Percentiles rank a stretch among this genome's conserved stretches.
Conservation (phyloP, 2,113 vertebrate species). For the Theristicus caerulescens region DNA sequence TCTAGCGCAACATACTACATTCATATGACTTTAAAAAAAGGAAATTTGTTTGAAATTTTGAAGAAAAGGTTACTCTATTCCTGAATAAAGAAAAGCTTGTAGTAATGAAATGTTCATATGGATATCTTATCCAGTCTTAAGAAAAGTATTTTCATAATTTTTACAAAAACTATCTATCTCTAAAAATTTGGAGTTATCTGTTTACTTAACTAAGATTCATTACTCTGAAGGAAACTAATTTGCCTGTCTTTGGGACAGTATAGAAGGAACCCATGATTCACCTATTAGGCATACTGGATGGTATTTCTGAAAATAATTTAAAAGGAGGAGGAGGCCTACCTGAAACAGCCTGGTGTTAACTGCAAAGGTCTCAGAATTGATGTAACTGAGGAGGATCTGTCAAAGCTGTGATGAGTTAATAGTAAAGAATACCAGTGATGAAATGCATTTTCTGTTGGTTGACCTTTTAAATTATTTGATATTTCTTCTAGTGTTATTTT, state of each 20-base stretch:
- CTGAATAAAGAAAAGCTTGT: not conserved
- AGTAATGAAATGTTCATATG: not conserved
- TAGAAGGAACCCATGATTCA: not conserved
- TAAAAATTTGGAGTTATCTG: not conserved
- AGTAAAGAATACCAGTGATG: not conserved
- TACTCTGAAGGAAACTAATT: not conserved
- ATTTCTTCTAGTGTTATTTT: constrained; percentile 45
- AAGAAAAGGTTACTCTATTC: not conserved
- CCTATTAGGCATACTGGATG: not conserved
- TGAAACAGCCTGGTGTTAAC: not conserved
- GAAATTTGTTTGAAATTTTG: not conserved
- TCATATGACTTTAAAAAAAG: not conserved
- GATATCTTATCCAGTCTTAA: not conserved
- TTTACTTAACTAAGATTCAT: not conserved
- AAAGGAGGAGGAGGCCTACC: not conserved
- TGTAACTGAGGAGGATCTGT: not conserved
- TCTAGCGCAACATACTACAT: not conserved
- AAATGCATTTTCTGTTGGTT: not conserved
- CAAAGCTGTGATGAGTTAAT: constrained; percentile 39
- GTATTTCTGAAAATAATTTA: constrained; percentile 46
- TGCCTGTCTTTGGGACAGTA: not conserved
- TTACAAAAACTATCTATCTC: not conserved
- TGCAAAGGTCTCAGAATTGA: not conserved
- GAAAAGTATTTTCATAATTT: not conserved
- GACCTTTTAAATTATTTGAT: constrained; percentile 24